phyloP scores from a whole-genome alignment of 2,888 invertebrate species.

The Frankliniella fusca region DNA sequence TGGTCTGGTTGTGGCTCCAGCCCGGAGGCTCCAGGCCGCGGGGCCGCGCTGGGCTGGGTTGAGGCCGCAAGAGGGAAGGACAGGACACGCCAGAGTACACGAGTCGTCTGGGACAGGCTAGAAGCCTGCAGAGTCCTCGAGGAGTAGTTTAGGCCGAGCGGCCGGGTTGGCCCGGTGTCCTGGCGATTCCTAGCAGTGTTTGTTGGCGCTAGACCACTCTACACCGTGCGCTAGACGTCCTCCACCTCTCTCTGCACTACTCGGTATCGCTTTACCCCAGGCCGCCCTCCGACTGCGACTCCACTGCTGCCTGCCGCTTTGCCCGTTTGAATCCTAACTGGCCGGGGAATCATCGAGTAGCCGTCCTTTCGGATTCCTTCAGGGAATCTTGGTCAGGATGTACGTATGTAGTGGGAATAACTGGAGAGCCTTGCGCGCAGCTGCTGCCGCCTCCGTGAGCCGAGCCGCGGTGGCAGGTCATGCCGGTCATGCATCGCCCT shows the following conservation, averaged over 20 bases:
- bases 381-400: neutral
- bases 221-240: too few species aligned
- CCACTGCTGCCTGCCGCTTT: neutral
- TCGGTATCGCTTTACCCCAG: too few species aligned
- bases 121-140: too few species aligned
- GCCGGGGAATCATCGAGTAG: neutral
- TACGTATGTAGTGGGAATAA: neutral
- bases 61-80: neutral
- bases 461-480: neutral
- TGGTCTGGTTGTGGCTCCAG: slow-evolving; percentile 2
- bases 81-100: too few species aligned
- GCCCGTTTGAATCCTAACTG: neutral
- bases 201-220: too few species aligned
- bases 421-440: neutral
- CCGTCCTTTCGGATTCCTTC: neutral
- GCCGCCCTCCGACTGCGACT: neutral
- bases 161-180: too few species aligned
- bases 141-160: neutral
- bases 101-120: too few species aligned
- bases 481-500: neutral
- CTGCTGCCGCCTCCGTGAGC: neutral
- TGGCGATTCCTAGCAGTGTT: too few species aligned
- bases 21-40: neutral
- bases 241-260: too few species aligned
- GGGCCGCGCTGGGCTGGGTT: neutral